Conservation (phyloP, 1,140 invertebrate genomes). For the Drosophila sulfurigaster region DNA sequence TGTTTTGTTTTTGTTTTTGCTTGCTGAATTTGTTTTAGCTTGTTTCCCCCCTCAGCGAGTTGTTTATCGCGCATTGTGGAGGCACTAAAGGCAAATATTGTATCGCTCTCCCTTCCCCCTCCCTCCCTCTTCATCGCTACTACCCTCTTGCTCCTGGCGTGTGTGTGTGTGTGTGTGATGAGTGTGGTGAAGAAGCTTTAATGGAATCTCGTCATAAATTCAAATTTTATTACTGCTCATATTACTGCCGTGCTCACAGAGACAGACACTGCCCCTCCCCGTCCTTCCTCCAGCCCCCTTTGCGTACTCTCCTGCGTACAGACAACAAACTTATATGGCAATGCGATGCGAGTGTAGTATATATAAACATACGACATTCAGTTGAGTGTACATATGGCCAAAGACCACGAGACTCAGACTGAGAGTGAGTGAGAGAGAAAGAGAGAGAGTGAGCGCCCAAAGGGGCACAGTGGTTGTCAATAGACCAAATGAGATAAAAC, state of each 20-base stretch:
- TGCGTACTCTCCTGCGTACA: conserved; percentile 6
- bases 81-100: conserved; percentile 70
- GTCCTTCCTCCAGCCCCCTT: neutral
- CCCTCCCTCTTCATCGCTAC: neutral
- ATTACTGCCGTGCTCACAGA: conserved; percentile 69
- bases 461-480: conserved; percentile 44
- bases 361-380: conserved; percentile 9
- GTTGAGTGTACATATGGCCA: neutral
- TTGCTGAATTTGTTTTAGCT: conserved; percentile 55
- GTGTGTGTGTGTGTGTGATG: conserved; percentile 29
- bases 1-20: conserved; percentile 58
- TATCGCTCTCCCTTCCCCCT: conserved; percentile 29
- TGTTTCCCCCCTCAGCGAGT: conserved; percentile 26
- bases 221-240: conserved; percentile 84
- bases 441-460: neutral
- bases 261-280: conserved; percentile 23
- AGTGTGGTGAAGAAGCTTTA: conserved; percentile 82
- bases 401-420: neutral
- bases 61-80: conserved; percentile 63
- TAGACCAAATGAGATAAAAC: conserved; percentile 24
- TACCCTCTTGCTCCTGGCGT: conserved; percentile 3
- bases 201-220: conserved; percentile 84
- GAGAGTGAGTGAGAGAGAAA: neutral
- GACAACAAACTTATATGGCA: conserved; percentile 64
- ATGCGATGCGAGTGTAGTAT: conserved; percentile 33